Percentiles rank a stretch among this genome's conserved stretches.
phyloP scores from a whole-genome alignment of 1,140 invertebrate genomes.

The Drosophila tsacasi region DNA sequence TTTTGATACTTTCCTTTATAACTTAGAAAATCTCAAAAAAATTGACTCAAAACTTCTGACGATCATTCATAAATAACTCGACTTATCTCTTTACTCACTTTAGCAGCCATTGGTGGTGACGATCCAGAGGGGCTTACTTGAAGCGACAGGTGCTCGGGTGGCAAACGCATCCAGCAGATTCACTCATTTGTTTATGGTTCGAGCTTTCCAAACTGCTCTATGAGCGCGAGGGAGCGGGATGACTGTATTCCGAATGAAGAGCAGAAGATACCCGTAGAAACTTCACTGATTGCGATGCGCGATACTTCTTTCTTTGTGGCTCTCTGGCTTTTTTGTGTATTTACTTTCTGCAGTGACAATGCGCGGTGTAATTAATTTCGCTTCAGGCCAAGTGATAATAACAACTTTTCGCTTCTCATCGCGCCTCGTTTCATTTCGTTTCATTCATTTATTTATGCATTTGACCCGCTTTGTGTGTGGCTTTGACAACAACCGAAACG shows the following conservation, averaged over 20 bases:
- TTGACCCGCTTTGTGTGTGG: constrained; percentile 75
- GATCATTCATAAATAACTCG: too few species aligned
- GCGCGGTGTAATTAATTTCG: constrained; percentile 48
- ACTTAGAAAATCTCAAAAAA: background rate
- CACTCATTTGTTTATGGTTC: constrained; percentile 38
- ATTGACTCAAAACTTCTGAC: background rate
- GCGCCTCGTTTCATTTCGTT: constrained; percentile 58
- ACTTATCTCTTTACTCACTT: constrained; percentile 60
- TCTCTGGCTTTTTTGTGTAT: background rate
- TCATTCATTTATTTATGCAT: constrained; percentile 70
- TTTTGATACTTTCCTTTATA: background rate
- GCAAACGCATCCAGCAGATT: constrained; percentile 42
- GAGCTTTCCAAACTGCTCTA: constrained; percentile 42
- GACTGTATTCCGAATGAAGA: constrained; percentile 45
- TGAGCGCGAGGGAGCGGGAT: constrained; percentile 45
- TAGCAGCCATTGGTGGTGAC: constrained; percentile 70
- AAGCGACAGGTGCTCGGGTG: constrained; percentile 58
- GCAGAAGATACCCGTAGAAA: constrained; percentile 40
- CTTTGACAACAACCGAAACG: constrained; percentile 57
- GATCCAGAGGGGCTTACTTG: constrained; percentile 19
- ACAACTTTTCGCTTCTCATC: constrained; percentile 45
- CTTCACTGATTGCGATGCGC: constrained; percentile 36
- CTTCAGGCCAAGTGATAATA: constrained; percentile 46
- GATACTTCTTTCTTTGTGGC: constrained; percentile 3
- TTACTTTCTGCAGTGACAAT: constrained; percentile 36